These are phyloP conservation scores for Neoniphon sammara DNA, from an alignment of 2,797 vertebrate species.

Conservation along the genomic window DNA sequence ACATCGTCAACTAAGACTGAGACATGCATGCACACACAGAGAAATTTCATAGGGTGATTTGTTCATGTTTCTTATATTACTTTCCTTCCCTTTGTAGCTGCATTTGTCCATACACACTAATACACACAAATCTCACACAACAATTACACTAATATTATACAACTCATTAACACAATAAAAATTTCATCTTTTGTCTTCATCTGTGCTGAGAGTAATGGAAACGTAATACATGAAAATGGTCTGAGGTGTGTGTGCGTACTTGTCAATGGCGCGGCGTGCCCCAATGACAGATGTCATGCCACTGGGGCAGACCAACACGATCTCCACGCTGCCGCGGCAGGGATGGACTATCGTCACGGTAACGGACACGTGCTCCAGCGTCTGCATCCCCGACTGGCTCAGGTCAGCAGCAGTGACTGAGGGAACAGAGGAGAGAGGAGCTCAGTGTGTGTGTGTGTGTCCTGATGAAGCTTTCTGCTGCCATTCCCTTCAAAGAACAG, in stretches of 20 bases:
- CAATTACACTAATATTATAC: too few relatives aligned
- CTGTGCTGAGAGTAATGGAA: background rate
- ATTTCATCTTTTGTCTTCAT: too few relatives aligned
- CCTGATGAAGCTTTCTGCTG: background rate
- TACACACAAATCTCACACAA: too few relatives aligned
- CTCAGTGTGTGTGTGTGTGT: constrained; percentile 2
- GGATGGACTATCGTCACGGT: constrained; percentile 89
- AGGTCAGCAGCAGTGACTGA: constrained; percentile 87
- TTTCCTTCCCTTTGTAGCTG: too few relatives aligned
- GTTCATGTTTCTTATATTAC: too few relatives aligned
- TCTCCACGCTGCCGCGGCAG: constrained; percentile 90
- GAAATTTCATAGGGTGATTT: too few relatives aligned
- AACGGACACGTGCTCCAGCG: constrained; percentile 93
- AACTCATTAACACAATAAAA: too few relatives aligned
- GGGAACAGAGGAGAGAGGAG: constrained; percentile 10
- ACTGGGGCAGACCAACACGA: constrained; percentile 90
- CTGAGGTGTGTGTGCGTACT: constrained; percentile 64
- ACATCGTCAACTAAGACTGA: background rate
- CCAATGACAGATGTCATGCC: constrained; percentile 92
- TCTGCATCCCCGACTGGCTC: constrained; percentile 88
- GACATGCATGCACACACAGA: background rate
- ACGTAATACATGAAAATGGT: background rate
- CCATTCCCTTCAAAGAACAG: too few relatives aligned
- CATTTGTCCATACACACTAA: too few relatives aligned
- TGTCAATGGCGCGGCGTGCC: constrained; percentile 87